phyloP scores from a whole-genome alignment of 2,113 vertebrate species.

The Phyllostomus discolor region DNA sequence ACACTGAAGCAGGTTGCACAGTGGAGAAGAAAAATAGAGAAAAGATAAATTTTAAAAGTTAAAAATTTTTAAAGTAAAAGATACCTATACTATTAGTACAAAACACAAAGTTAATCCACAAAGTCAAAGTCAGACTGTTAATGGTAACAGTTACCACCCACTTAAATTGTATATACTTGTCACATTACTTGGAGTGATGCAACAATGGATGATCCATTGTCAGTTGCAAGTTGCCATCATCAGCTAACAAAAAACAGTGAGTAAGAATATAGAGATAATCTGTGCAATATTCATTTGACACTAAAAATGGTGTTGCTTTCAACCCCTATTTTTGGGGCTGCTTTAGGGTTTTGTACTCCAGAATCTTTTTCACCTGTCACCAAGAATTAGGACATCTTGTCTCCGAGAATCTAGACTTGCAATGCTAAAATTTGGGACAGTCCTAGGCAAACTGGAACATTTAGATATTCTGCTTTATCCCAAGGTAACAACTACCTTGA shows the following conservation, averaged over 20 bases:
- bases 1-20: too few species aligned
- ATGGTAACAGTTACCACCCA: not conserved
- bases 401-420: not conserved
- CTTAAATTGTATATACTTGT: not conserved
- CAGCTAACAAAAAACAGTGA: not conserved
- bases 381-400: not conserved
- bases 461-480: not conserved
- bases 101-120: not conserved
- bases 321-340: not conserved
- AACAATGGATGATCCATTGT: not conserved
- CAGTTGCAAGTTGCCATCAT: not conserved
- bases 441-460: not conserved
- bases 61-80: not conserved
- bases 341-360: not conserved
- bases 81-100: not conserved
- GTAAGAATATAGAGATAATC: not conserved
- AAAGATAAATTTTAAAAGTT: not conserved
- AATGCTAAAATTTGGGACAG: not conserved
- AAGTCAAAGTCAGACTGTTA: not conserved
- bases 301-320: not conserved
- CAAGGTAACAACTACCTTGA: not conserved
- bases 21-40: not conserved
- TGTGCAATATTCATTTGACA: not conserved
- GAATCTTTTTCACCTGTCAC: not conserved
- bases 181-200: not conserved